Conservation (phyloP, 2,113 vertebrate genomes). For the Brevimyrus niger region DNA sequence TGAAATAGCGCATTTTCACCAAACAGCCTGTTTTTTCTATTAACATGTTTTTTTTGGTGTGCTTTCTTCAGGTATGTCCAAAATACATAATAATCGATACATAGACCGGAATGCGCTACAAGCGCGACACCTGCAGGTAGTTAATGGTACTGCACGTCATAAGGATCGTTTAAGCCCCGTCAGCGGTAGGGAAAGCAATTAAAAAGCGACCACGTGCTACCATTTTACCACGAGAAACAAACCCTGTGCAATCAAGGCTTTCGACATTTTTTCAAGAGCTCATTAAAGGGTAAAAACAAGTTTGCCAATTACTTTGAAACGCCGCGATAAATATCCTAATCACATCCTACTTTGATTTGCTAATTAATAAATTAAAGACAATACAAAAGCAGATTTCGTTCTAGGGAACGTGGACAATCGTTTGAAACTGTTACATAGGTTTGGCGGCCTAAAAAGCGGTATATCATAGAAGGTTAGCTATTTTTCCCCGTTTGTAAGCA, state of each 20-base stretch:
- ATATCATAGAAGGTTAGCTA: neutral
- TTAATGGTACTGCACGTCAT: neutral
- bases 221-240: neutral
- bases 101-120: neutral
- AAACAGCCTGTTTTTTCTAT: neutral
- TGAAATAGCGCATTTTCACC: neutral
- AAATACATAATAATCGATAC: neutral
- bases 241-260: neutral
- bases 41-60: neutral
- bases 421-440: neutral
- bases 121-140: neutral
- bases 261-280: neutral
- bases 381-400: neutral
- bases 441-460: neutral
- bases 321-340: neutral
- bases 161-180: neutral
- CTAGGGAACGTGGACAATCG: neutral
- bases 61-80: neutral
- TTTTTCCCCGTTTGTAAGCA: neutral
- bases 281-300: neutral
- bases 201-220: neutral
- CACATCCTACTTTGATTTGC: neutral
- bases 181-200: neutral
- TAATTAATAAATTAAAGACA: conserved; percentile 8
- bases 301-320: neutral